A percentile compares a stretch with the other conserved stretches of the same genome.
These are phyloP conservation scores for Berghia stephanieae DNA, from an alignment of 1,140 invertebrate species.

Conservation along the genomic window DNA sequence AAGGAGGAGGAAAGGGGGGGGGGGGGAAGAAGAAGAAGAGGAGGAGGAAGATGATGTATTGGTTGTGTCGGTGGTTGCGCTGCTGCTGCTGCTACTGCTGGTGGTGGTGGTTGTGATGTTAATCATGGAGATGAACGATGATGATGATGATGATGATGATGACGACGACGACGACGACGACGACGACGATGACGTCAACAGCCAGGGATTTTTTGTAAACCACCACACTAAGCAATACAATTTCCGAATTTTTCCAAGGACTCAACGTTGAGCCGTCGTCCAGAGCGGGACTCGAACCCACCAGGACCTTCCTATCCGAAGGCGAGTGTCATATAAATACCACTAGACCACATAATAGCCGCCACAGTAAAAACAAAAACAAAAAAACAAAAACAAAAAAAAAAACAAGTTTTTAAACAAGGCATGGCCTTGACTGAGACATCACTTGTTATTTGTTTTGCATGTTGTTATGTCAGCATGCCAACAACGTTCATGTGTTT, in stretches of 20 bases:
- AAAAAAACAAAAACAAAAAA: no score
- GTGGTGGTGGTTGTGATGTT: no score
- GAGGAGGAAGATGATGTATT: not conserved
- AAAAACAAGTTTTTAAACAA: no score
- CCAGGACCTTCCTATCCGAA: not conserved
- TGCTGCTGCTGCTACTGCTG: no score
- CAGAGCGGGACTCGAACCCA: not conserved
- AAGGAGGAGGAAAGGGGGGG: not conserved
- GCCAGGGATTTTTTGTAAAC: not conserved
- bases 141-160: slow-evolving; percentile 3
- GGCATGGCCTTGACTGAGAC: no score
- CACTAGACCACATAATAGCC: no score
- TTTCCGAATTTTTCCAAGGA: not conserved
- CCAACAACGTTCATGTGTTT: not conserved
- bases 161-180: slow-evolving; percentile 3
- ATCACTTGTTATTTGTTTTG: not conserved
- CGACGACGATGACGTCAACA: no score
- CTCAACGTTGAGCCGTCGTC: not conserved
- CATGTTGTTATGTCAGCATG: not conserved
- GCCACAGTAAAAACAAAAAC: no score
- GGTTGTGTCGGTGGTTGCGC: no score
- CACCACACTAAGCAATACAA: not conserved
- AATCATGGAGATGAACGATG: no score
- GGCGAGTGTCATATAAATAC: no score
- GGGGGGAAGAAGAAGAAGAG: not conserved